Evolutionary conservation across 2,888 invertebrate species (phyloP).

Genomic region (Stenolophus ochropezus): DNA sequence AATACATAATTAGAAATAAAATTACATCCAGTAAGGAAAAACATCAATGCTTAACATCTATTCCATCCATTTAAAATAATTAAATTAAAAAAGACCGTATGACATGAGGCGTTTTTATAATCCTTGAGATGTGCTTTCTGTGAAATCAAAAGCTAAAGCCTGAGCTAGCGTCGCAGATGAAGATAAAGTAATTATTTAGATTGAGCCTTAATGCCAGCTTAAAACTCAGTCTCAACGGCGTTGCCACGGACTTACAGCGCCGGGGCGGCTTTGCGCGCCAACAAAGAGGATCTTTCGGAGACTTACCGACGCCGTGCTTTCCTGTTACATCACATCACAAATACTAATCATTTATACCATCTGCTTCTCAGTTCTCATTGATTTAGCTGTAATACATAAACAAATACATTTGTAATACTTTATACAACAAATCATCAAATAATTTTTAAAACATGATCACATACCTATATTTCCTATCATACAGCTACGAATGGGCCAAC

Average conservation of each 20-base stretch:
- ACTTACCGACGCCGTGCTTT: neutral
- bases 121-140: neutral
- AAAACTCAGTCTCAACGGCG: constrained; percentile 30
- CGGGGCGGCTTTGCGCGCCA: neutral
- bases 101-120: constrained; percentile 21
- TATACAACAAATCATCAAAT: too few relatives aligned
- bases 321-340: neutral
- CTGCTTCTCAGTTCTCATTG: too few relatives aligned
- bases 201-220: constrained; percentile 50
- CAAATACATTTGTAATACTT: too few relatives aligned
- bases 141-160: neutral
- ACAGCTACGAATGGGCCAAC: too few relatives aligned
- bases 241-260: constrained; percentile 45
- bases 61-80: neutral
- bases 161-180: neutral
- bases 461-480: too few relatives aligned
- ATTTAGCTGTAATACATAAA: too few relatives aligned
- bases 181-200: constrained; percentile 57
- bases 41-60: neutral
- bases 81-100: constrained; percentile 1
- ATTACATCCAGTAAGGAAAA: neutral
- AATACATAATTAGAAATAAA: too few relatives aligned
- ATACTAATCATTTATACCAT: too few relatives aligned
- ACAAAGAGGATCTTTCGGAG: constrained; percentile 39
- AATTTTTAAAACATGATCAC: too few relatives aligned